Conservation (phyloP, 2,888 invertebrate genomes). For the Ormyrus nitidulus region DNA sequence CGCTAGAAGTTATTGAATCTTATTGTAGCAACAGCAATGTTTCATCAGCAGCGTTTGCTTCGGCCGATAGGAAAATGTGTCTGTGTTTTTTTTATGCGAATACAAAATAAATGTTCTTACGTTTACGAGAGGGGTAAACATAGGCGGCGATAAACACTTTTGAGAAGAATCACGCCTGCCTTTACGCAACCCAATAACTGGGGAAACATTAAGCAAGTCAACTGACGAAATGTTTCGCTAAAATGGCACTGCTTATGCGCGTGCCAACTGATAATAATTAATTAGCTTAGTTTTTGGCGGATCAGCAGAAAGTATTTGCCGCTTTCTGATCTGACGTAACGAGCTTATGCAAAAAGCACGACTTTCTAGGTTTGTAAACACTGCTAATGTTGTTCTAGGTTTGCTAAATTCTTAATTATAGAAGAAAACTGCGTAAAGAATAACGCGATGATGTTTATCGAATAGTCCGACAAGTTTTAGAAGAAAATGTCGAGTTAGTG, state of each 20-base stretch:
- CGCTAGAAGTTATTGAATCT: constrained; percentile 33
- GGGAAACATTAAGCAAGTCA: constrained; percentile 9
- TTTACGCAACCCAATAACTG: constrained; percentile 32
- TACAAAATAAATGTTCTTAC: constrained; percentile 18
- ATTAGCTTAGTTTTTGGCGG: too few relatives aligned
- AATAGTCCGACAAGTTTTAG: too few relatives aligned
- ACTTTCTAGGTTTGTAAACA: too few relatives aligned
- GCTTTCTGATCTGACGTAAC: too few relatives aligned
- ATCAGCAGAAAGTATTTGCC: too few relatives aligned
- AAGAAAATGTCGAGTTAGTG: too few relatives aligned
- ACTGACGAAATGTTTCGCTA: constrained; percentile 44
- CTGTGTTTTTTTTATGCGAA: not conserved
- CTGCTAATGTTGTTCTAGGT: too few relatives aligned
- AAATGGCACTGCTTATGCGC: not conserved
- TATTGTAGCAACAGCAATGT: constrained; percentile 31
- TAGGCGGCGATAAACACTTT: constrained; percentile 10
- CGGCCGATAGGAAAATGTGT: constrained; percentile 11
- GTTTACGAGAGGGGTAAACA: constrained; percentile 30
- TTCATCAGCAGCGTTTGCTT: constrained; percentile 40
- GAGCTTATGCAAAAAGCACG: too few relatives aligned
- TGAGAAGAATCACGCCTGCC: constrained; percentile 18
- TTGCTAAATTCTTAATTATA: too few relatives aligned
- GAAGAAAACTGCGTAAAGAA: too few relatives aligned
- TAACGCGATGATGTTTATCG: too few relatives aligned
- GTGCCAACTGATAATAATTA: too few relatives aligned